Base-by-base conservation (phyloP, 2,888 invertebrate species). In the Coecobrya sp. region DNA sequence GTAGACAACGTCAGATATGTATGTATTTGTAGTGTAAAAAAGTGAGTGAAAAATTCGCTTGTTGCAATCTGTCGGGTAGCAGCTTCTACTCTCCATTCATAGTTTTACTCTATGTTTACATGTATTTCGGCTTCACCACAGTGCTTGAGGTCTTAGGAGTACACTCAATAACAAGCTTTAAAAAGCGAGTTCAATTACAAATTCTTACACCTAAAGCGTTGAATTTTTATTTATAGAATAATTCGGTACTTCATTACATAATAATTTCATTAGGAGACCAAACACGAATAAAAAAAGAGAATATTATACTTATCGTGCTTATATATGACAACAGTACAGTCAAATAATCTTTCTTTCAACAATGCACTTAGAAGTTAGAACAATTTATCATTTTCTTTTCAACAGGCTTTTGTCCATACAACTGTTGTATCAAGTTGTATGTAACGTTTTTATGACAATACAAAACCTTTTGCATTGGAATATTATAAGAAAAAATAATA, bases 331-430 rank as follows among this genome's bases (percentile, higher is more conserved):
- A n/a, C n/a, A n/a, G 11, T 52, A 16, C 10, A 2, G 52, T 11
- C 10, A 52, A 52, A 52, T 3, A 22, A 8, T 27, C 70, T 19
- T 0, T 42, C 76, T 76, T 76, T 76, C 76, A 76, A 76, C 76
- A 76, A 76, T 45, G 22, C 13, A 49, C n/a, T 0, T 55, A 49
- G 22, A 81, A 30, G 22, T 59, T 55, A 81, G 19, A 59, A 13
- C 27, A 82, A 82, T 82, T 82, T 36, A 82, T 82, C 82, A 82
- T 82, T 82, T 82, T 59, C 62, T 82, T 81, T 82, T 82, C 81
- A 81, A 49, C 45, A 36, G 36, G 30, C 3, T 16, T 19, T 65
- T 25, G 65, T 65, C 19, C 27, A 13, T 3, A 27, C 27, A 27
- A 3, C 7, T 25, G 68, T 16, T 52, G 45, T 45, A 45, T 5